Conservation (phyloP, 2,888 invertebrate genomes). For the Tachystola acroxantha region DNA sequence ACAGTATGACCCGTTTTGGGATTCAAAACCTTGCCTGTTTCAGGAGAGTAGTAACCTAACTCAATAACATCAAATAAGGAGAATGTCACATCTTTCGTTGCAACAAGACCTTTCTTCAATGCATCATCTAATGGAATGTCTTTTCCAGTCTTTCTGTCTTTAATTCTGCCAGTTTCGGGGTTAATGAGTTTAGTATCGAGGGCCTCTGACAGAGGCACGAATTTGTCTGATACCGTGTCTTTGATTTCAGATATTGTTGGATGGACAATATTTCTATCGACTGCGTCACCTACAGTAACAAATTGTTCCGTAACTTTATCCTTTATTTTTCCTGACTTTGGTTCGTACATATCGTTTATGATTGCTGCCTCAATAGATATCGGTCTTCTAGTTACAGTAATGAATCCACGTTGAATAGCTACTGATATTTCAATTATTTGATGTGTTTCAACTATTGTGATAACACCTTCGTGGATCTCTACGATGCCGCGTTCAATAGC, state of each 20-base stretch:
- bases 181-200: constrained; percentile 83
- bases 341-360: constrained; percentile 83
- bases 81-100: constrained; percentile 84
- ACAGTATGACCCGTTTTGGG: constrained; percentile 86
- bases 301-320: constrained; percentile 85
- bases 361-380: constrained; percentile 89
- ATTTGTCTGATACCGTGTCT: constrained; percentile 84
- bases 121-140: constrained; percentile 84
- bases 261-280: constrained; percentile 88
- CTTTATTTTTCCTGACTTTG: constrained; percentile 82
- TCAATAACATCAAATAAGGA: constrained; percentile 86
- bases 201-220: constrained; percentile 86
- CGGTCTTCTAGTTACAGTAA: constrained; percentile 83
- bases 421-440: constrained; percentile 83
- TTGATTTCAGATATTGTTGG: constrained; percentile 89
- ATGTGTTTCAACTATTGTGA: constrained; percentile 83
- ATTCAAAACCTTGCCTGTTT: constrained; percentile 85
- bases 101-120: constrained; percentile 82
- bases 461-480: constrained; percentile 84
- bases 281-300: constrained; percentile 86
- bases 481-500: constrained; percentile 89
- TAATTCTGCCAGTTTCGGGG: constrained; percentile 83
- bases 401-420: constrained; percentile 84
- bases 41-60: constrained; percentile 86
- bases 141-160: constrained; percentile 84